Base-by-base conservation (phyloP, 37 sponge, comb jelly and placozoan genomes). In the Ephydatia muelleri region DNA sequence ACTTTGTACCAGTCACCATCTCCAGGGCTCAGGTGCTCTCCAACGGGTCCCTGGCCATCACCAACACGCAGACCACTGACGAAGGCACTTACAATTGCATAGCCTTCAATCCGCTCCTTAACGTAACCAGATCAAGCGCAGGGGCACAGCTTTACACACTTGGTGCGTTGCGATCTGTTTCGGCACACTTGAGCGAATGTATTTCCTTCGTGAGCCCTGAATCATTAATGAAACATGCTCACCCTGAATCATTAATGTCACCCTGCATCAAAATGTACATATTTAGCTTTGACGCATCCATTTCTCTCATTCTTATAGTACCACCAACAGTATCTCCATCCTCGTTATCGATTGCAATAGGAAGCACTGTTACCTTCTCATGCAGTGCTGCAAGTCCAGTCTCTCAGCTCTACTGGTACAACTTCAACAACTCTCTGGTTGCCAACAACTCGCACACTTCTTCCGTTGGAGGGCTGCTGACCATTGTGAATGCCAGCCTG, bases 11-110 rank as follows among this genome's bases (percentile, higher is more conserved):
- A n/a, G 26, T 89, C 16, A 66, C 67, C 4, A 68, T 29, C 76
- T 25, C 57, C 14, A 35, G 65, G 57, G 29, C 72, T 27, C 57
- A 49, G 30, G 81, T 80, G 14, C 80, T 81, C 22, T 2, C 30
- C 33, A 85, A 85, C 49, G 86, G 86, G 1, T 79, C 87, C 65
- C 70, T 91, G 29, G 0, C 74, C 23, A 85, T 92, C 4, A 64
- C 90, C 2, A 32, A 29, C 3, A 87, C 83, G 16, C 31, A 57
- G 68, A 39, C 82, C 39, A 28, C 5, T 3, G 90, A 93, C 64
- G 82, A 85, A 30, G 93, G 85, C 12, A 12, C 35, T 31, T 93
- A 86, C 66, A 29, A 40, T 65, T 93, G 93, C 76, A 74, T 68
- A 22, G 93, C 93, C 25, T 83, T 78, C 57, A 93, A 89, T 67